These are phyloP conservation scores for Streblospio benedicti DNA, from an alignment of 1,140 invertebrate species.

Conservation along the genomic window DNA sequence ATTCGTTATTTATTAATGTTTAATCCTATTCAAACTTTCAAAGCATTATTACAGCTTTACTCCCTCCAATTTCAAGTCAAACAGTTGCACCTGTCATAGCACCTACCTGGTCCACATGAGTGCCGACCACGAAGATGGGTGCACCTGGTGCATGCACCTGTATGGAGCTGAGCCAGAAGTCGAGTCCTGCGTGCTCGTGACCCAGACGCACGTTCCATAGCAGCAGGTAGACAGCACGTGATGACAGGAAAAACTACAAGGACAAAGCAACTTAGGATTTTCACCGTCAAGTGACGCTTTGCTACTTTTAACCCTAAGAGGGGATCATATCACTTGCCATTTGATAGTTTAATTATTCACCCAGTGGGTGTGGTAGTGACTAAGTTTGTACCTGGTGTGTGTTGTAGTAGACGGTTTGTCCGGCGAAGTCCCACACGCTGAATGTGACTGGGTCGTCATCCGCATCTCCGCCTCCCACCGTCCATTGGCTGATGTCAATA, in stretches of 20 bases:
- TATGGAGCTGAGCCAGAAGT: constrained; percentile 43
- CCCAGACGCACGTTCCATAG: constrained; percentile 45
- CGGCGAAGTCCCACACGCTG: constrained; percentile 27
- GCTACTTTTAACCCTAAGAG: no score
- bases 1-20: no score
- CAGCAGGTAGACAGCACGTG: constrained; percentile 42
- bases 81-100: no score
- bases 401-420: constrained; percentile 29
- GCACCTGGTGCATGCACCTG: constrained; percentile 43
- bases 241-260: constrained; percentile 43
- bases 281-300: no score
- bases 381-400: constrained; percentile 31
- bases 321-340: no score
- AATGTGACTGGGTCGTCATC: constrained; percentile 13
- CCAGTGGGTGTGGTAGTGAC: no score
- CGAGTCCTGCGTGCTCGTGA: constrained; percentile 35
- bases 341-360: no score
- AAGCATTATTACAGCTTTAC: no score
- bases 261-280: no score
- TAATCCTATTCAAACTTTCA: no score
- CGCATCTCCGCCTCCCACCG: constrained; percentile 23
- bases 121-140: constrained; percentile 44
- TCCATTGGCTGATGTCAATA: constrained; percentile 41
- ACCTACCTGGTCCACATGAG: constrained; percentile 28
- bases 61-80: no score